Conservation (phyloP, 2,888 invertebrate genomes). For the Digitonthophagus gazella region DNA sequence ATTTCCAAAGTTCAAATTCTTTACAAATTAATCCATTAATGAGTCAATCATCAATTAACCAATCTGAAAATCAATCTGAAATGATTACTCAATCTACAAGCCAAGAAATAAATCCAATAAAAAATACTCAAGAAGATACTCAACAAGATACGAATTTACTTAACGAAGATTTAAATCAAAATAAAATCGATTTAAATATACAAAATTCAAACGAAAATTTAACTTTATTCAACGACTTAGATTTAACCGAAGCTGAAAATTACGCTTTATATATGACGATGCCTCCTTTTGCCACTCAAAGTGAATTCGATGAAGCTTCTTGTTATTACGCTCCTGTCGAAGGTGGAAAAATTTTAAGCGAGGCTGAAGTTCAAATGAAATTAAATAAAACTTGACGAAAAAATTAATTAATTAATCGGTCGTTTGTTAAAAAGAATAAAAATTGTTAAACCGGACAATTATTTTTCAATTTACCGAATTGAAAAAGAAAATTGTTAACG, state of each 20-base stretch:
- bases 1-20: conserved; percentile 46
- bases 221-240: conserved; percentile 52
- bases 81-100: conserved; percentile 68
- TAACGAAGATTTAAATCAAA: conserved; percentile 16
- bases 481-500: too few relatives aligned
- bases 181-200: too few relatives aligned
- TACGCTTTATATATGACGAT: conserved; percentile 84
- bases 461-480: too few relatives aligned
- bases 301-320: conserved; percentile 85
- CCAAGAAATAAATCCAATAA: conserved; percentile 43
- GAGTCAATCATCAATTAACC: conserved; percentile 30
- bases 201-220: conserved; percentile 17
- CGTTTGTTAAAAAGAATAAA: too few relatives aligned
- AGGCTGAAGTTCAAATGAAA: conserved; percentile 39
- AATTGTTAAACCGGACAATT: too few relatives aligned
- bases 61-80: conserved; percentile 31
- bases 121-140: conserved; percentile 22
- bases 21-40: conserved; percentile 50
- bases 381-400: conserved; percentile 34
- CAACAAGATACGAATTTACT: conserved; percentile 13
- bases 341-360: conserved; percentile 64
- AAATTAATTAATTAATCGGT: too few relatives aligned
- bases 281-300: conserved; percentile 81
- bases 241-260: conserved; percentile 83
- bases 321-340: conserved; percentile 85